Percentiles rank a stretch among this genome's conserved stretches.
These are phyloP conservation scores for Metellina segmentata DNA, from an alignment of 2,888 invertebrate species.

Conservation along the genomic window DNA sequence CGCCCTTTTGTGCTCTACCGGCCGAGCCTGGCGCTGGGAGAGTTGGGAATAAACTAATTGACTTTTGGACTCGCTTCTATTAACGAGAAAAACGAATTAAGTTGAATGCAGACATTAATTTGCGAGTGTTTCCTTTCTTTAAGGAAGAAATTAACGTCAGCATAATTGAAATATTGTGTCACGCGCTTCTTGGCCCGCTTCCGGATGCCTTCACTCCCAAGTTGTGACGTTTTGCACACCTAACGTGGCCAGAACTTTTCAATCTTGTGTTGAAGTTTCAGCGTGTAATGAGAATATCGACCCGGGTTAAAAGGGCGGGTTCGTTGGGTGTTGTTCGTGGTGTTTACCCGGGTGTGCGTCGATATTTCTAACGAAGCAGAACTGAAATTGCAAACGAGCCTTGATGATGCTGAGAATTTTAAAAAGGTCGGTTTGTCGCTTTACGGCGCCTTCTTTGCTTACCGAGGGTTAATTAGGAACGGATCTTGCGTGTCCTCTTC, in stretches of 20 bases:
- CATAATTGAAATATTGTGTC: constrained; percentile 63
- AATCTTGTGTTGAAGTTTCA: neutral
- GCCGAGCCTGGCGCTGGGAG: neutral
- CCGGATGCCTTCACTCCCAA: neutral
- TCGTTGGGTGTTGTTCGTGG: too few species aligned
- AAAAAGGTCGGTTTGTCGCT: too few species aligned
- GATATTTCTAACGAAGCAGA: too few species aligned
- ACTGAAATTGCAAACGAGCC: too few species aligned
- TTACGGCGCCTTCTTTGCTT: too few species aligned
- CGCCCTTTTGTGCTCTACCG: constrained; percentile 30
- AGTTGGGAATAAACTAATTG: constrained; percentile 66
- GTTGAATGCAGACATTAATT: constrained; percentile 63
- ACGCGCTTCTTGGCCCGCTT: neutral
- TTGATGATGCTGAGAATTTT: too few species aligned
- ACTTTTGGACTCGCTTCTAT: constrained; percentile 63
- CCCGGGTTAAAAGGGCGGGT: too few species aligned
- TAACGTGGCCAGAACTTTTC: neutral
- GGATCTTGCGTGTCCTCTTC: too few species aligned
- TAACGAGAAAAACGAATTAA: constrained; percentile 69
- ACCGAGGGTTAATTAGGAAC: too few species aligned
- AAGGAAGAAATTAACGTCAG: constrained; percentile 59
- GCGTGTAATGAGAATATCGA: neutral
- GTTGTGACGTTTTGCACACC: neutral
- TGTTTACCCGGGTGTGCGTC: too few species aligned
- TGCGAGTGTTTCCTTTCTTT: constrained; percentile 56